Base-by-base conservation (phyloP, 2,797 vertebrate species). In the Trematomus bernacchii region DNA sequence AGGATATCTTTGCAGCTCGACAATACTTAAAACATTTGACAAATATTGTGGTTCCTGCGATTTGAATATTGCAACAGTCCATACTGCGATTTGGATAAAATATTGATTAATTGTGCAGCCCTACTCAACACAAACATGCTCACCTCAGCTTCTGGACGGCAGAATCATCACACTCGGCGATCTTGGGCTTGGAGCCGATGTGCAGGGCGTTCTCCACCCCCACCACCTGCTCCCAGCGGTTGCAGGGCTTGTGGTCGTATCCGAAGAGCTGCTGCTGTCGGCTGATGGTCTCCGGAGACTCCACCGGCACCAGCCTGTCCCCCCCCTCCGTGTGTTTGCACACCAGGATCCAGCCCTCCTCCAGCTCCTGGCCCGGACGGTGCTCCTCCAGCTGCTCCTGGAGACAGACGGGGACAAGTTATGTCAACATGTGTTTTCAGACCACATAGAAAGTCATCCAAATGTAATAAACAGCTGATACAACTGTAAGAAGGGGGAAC, bases 351-450 rank as follows among this genome's bases (percentile, higher is more conserved):
- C 98, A 99, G 57, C 97, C 97, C 85, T 98, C 97, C 10, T 96
- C 96, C 71, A 98, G 77, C 7, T 97, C 96, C 87, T 97, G 96
- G 72, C 95, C 95, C 2, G 90, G 92, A 59, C 94, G 90, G 76
- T 97, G 96, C 87, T 99, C 98, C 58, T 97, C 96, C 93, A 99
- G 88, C 93, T 99, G 97, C 86, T 98, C 98, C 98, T 99, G 92
- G 4, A 60, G 15, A 75, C 37, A 47, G 13, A 77, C 5, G 14
- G 0, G 1, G 3, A 50, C 14, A 6, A 37, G 2, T 1, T 10
- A 13, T 0, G 14, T 58, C 3, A 69, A 69, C 42, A 43, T 18
- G 40, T 13, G 18, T 44, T 65, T 2, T 16, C 16, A 8, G 4
- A 37, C 3, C 0, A 19, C 16, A 30, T 61, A 46, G 43, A 2